These are phyloP conservation scores for Panurus biarmicus DNA, from an alignment of 2,113 vertebrate genomes.

Conservation along the genomic window DNA sequence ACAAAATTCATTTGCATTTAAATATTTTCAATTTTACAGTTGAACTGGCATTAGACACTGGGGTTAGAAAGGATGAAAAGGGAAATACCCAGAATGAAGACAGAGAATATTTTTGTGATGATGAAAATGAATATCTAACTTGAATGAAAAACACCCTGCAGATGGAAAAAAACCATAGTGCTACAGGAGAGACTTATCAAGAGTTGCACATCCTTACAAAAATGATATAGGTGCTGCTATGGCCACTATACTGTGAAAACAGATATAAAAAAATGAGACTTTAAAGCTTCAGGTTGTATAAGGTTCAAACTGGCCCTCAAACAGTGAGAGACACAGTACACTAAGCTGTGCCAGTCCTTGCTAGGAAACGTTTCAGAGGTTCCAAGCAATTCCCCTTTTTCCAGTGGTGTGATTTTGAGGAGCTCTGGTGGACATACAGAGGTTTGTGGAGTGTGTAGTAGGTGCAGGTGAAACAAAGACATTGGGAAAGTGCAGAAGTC, in stretches of 20 bases:
- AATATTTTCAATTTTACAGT: not conserved
- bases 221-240: not conserved
- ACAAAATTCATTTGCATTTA: not conserved
- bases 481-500: not conserved
- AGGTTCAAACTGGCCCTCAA: not conserved
- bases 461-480: not conserved
- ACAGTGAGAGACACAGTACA: accelerated
- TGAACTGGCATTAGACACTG: not conserved
- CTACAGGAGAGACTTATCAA: not conserved
- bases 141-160: not conserved
- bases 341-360: not conserved
- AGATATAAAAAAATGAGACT: not conserved
- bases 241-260: not conserved
- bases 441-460: not conserved
- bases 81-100: not conserved
- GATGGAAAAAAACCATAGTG: not conserved
- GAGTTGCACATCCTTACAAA: not conserved
- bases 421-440: not conserved
- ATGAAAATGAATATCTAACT: not conserved
- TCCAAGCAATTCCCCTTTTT: not conserved
- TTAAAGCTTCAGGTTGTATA: not conserved
- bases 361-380: not conserved
- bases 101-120: not conserved
- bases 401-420: not conserved
- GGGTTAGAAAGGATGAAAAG: not conserved